Percentiles rank a stretch among this genome's conserved stretches.
These are phyloP conservation scores for Meteorus colon DNA, from an alignment of 2,888 invertebrate genomes.

Conservation along the genomic window DNA sequence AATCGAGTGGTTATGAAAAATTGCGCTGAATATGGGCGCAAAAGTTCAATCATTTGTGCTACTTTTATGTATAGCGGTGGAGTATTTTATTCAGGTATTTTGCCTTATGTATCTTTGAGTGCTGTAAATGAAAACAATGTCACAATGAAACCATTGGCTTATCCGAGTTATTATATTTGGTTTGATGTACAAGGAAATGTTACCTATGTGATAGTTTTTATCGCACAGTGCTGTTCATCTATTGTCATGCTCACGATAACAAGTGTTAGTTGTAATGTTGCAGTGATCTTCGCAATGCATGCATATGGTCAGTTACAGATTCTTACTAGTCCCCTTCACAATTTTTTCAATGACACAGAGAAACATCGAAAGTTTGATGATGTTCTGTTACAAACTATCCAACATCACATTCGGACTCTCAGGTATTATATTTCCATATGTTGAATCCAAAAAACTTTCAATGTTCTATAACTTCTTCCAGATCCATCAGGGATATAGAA, in stretches of 20 bases:
- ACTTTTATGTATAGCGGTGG: constrained; percentile 56
- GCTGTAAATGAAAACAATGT: constrained; percentile 39
- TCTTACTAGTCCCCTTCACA: constrained; percentile 39
- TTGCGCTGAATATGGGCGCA: constrained; percentile 54
- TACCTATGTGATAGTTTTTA: constrained; percentile 57
- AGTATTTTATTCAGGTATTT: constrained; percentile 48
- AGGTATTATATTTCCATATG: constrained; percentile 6
- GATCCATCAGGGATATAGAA: constrained; percentile 61
- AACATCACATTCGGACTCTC: too few relatives aligned
- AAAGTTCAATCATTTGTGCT: constrained; percentile 49
- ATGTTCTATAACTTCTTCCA: constrained; percentile 33
- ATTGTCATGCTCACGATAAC: constrained; percentile 57
- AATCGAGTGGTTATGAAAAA: constrained; percentile 53
- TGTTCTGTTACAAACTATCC: too few relatives aligned
- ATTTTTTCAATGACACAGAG: constrained; percentile 38
- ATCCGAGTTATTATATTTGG: constrained; percentile 56
- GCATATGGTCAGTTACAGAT: constrained; percentile 56
- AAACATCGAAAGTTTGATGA: too few relatives aligned
- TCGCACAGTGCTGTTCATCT: constrained; percentile 54
- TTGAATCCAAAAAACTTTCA: background rate
- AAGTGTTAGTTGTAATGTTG: constrained; percentile 51
- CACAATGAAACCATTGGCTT: constrained; percentile 53
- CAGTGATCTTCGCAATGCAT: constrained; percentile 55
- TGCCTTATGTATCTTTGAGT: constrained; percentile 47
- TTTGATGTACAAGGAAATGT: constrained; percentile 55